A percentile compares a stretch with the other conserved stretches of the same genome.
Conservation (phyloP, 2,888 invertebrate genomes). For the Elmis aenea region DNA sequence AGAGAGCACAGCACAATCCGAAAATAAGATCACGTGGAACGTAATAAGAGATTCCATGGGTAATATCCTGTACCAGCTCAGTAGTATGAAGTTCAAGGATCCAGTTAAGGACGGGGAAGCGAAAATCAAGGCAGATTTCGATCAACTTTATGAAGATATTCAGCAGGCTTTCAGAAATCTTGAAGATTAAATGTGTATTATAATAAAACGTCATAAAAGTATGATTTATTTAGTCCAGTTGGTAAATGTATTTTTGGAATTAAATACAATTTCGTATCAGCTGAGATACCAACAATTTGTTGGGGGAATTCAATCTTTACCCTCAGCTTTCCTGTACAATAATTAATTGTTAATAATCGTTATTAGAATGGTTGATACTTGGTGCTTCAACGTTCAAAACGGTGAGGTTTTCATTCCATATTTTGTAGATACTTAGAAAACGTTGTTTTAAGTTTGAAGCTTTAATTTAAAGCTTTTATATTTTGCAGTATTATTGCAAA, state of each 20-base stretch:
- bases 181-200: constrained; percentile 85
- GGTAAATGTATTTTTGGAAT: no score
- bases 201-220: constrained; percentile 4
- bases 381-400: no score
- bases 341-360: constrained; percentile 8
- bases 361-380: constrained; percentile 9
- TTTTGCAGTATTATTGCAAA: constrained; percentile 15
- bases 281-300: no score
- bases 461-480: no score
- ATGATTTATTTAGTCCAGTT: constrained; percentile 1
- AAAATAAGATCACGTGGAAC: constrained; percentile 98
- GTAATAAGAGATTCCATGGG: constrained; percentile 97
- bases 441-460: no score
- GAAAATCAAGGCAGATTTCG: constrained; percentile 95
- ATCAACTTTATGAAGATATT: constrained; percentile 95
- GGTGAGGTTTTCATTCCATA: constrained; percentile 19
- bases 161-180: constrained; percentile 96
- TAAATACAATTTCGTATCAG: no score
- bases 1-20: constrained; percentile 96
- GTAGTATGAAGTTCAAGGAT: constrained; percentile 99
- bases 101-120: constrained; percentile 97
- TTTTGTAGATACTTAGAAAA: constrained; percentile 11
- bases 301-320: no score
- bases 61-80: constrained; percentile 92
- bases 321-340: no score